Evolutionary conservation across 2,888 invertebrate species (phyloP).

Genomic region (Hypercompe scribonia): DNA sequence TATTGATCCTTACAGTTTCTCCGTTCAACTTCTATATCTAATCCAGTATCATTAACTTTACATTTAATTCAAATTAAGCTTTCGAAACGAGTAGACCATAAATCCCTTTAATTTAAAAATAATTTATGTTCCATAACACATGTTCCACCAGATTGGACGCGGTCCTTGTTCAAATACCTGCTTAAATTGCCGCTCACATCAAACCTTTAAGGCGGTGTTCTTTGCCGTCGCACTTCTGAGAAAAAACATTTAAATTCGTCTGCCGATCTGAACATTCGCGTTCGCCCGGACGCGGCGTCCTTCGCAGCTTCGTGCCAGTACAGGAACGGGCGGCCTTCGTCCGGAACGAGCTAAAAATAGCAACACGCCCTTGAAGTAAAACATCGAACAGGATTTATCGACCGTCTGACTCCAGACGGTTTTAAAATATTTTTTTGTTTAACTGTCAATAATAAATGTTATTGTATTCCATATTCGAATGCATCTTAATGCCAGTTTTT

Average conservation of each 20-base stretch:
- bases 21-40: neutral
- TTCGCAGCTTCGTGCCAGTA: conserved; percentile 50
- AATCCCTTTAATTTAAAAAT: conserved; percentile 50
- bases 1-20: neutral
- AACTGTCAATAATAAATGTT: conserved; percentile 45
- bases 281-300: conserved; percentile 60
- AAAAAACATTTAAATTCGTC: conserved; percentile 71
- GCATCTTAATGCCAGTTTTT: conserved; percentile 33
- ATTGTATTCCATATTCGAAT: conserved; percentile 37
- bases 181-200: conserved; percentile 43
- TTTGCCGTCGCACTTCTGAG: conserved; percentile 64
- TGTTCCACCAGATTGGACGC: conserved; percentile 39
- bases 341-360: conserved; percentile 79
- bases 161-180: conserved; percentile 42
- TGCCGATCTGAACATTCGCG: conserved; percentile 44
- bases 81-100: conserved; percentile 30
- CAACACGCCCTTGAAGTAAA: conserved; percentile 76
- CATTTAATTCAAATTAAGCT: conserved; percentile 51
- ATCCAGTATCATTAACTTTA: conserved; percentile 47
- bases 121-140: conserved; percentile 45
- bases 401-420: conserved; percentile 52
- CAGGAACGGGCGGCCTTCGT: conserved; percentile 72
- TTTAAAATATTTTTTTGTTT: conserved; percentile 45
- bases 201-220: conserved; percentile 57
- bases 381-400: conserved; percentile 82